Evolutionary conservation across 2,888 invertebrate genomes (phyloP).

Genomic region (Neoitamus cyanurus): DNA sequence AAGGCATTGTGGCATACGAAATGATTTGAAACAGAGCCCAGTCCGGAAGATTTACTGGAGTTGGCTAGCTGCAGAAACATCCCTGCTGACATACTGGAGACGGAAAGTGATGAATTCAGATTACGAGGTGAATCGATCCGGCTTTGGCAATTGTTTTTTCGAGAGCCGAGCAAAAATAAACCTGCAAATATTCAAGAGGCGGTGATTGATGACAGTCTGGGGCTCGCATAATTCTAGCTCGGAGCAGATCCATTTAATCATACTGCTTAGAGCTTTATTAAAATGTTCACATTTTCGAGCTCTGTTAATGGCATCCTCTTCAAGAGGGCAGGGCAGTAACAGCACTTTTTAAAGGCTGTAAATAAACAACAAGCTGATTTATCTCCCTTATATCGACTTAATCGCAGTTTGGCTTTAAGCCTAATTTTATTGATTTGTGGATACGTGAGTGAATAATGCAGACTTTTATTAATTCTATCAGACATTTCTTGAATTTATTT

Average conservation of each 20-base stretch:
- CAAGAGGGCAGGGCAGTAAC: neutral
- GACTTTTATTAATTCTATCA: no score
- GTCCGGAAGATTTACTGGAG: slow-evolving; percentile 44
- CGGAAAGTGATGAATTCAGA: slow-evolving; percentile 51
- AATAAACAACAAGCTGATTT: neutral
- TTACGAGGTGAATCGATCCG: slow-evolving; percentile 22
- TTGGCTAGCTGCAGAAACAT: slow-evolving; percentile 43
- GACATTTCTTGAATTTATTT: no score
- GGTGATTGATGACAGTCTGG: slow-evolving; percentile 11
- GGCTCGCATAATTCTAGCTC: neutral
- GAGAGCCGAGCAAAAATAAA: neutral
- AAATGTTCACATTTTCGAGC: neutral
- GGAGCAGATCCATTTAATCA: neutral
- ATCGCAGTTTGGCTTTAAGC: no score
- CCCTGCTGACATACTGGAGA: slow-evolving; percentile 48
- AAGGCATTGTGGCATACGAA: slow-evolving; percentile 49
- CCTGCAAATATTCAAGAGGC: neutral
- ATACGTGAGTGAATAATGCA: no score
- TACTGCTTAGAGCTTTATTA: neutral
- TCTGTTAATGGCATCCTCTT: neutral
- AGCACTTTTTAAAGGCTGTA: neutral
- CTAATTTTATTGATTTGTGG: no score
- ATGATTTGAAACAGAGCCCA: slow-evolving; percentile 47
- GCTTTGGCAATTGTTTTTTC: slow-evolving; percentile 15
- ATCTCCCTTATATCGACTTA: no score